Evolutionary conservation across 2,113 vertebrate genomes (phyloP), one percentile per base, ranked within the genome.

Genomic region (Propithecus coquereli): DNA sequence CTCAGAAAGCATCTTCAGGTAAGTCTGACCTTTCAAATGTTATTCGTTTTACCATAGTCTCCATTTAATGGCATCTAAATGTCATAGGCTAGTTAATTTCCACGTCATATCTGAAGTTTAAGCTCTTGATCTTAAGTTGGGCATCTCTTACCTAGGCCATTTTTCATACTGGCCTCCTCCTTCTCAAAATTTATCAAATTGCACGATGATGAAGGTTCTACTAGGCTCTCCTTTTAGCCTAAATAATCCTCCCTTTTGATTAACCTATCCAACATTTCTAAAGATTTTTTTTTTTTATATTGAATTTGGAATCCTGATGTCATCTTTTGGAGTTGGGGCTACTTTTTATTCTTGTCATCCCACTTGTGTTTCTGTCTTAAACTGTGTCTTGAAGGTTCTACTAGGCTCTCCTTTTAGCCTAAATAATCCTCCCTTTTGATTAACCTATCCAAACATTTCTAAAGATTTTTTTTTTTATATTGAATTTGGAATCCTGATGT

Each of bases 21-120:
- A 85, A 54, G 17, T 79, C 34, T 81, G 90, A 88, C 66, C 20
- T 87, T 96, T 94, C 43, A 92, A 73, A 91, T 86, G 50, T 93
- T 91, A 92, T 61, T 86, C 17, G 50, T 71, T 8, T 85, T 91
- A 66, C 16, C 40, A 63, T 47, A 88, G 52, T 76, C 34, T 82
- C 54, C 13, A 3, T 50, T 79, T 83, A 91, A 82, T 90, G 66
- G 47, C 54, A 96, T 73, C 47, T 40, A 90, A 90, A 73, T 96
- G 77, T 80, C 54, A 83, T 34, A 66, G 63, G 59, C 87, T 88
- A 54, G 54, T 70, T 88, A 87, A 95, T 84, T 94, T 88, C 37
- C 47, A 76, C 40, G 45, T 84, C 22, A 34, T 74, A 18, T 77
- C 47, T 2, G 16, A 95, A 85, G 27, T 90, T 81, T 91, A 93